Conservation (phyloP, 2,888 invertebrate genomes). For the Arenicola marina region DNA sequence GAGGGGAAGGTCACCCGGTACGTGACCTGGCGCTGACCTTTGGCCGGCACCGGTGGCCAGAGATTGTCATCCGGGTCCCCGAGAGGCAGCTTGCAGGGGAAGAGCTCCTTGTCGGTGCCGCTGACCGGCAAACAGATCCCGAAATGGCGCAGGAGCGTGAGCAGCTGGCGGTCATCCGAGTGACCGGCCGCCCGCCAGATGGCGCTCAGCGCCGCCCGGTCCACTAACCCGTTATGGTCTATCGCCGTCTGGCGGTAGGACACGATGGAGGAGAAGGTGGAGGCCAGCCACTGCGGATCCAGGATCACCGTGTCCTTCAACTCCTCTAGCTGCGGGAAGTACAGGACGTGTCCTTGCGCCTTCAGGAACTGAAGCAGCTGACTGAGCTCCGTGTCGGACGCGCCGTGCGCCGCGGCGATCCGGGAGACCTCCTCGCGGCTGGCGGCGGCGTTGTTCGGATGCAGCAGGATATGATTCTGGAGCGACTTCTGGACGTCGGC, state of each 20-base stretch:
- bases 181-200: slow-evolving; percentile 16
- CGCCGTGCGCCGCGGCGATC: slow-evolving; percentile 26
- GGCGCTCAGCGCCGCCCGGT: slow-evolving; percentile 15
- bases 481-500: slow-evolving; percentile 29
- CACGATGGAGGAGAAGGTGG: slow-evolving; percentile 27
- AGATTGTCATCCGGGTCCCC: slow-evolving; percentile 30
- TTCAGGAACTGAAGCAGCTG: slow-evolving; percentile 34
- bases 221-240: slow-evolving; percentile 27
- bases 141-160: slow-evolving; percentile 28
- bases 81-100: slow-evolving; percentile 32
- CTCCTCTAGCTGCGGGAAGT: slow-evolving; percentile 25
- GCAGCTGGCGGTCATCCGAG: slow-evolving; percentile 15
- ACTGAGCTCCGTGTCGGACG: slow-evolving; percentile 19
- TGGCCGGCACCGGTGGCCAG: slow-evolving; percentile 24
- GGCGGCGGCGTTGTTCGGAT: slow-evolving; percentile 15
- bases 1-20: slow-evolving; percentile 29
- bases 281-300: slow-evolving; percentile 35
- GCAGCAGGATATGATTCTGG: slow-evolving; percentile 23
- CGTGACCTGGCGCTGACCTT: slow-evolving; percentile 23
- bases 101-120: slow-evolving; percentile 24
- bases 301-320: slow-evolving; percentile 32
- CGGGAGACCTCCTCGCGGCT: slow-evolving; percentile 20
- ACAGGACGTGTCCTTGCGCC: slow-evolving; percentile 32
- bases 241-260: slow-evolving; percentile 31
- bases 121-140: slow-evolving; percentile 30